Base-by-base conservation (phyloP, 2,113 vertebrate species). In the Gambusia affinis region DNA sequence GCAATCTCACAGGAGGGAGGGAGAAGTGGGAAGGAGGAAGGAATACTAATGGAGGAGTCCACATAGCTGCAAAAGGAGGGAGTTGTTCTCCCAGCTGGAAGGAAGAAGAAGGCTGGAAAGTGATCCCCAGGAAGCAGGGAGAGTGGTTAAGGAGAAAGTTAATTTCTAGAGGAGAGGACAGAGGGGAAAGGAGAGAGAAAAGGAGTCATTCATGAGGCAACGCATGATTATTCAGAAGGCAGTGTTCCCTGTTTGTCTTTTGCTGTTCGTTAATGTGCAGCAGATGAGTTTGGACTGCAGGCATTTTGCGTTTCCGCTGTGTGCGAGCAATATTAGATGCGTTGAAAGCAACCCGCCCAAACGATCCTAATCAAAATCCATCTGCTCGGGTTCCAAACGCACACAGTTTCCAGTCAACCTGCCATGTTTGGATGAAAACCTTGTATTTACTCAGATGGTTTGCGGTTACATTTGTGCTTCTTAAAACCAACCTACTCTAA, bases 1-100 rank as follows among this genome's bases (percentile, higher is more conserved):
- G 97, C 96, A 97, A 97, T 96, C 83, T 88, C 75, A 81, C 87
- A 89, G 85, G 85, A 89, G 83, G 82, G 66, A 81, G 76, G 81
- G 73, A 30, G 71, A 15, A 47, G 37, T n/a, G 70, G 64, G 28
- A 78, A 77, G 78, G 63, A 78, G 69, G 64, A 35, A 66, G 83
- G 60, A 61, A 69, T 31, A 73, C 79, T 35, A 82, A 75, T 54
- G 47, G 70, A 82, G 84, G 75, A 76, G 30, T 81, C 79, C 68
- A 44, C 2, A 30, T 37, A 27, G 78, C 65, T 61, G 70, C 60
- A 74, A 70, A 67, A 30, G 60, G 37, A 72, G 61, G 28, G 42
- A 67, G 67, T 33, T 66, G 73, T 64, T 76, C 37, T 67, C 68
- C 78, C 79, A 82, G 74, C 60, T 75, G 54, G 79, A 64, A 76